Base-by-base conservation (phyloP, 2,113 vertebrate genomes). In the Callospermophilus lateralis region DNA sequence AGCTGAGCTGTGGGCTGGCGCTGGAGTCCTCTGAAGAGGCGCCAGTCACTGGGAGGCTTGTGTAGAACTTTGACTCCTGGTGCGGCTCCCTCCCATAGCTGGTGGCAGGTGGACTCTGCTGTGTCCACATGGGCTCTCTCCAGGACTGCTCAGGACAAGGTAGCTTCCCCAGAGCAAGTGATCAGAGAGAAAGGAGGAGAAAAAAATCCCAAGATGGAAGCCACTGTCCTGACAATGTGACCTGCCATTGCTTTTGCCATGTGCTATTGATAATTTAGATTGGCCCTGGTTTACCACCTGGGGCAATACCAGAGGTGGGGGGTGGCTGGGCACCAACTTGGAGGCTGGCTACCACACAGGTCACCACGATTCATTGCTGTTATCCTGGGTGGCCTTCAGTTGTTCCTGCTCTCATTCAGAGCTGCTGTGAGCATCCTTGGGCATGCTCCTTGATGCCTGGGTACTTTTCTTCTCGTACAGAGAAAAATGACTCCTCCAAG, bases 401-500 rank as follows among this genome's bases (percentile, higher is more conserved):
- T n/a, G 58, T 42, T 28, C 45, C 22, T 6, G 17, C 2, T n/a
- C 63, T 72, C 30, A 6, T 6, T 39, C 34, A 34, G 63, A 0
- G 0, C 22, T 58, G 26, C 12, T 42, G 45, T 28, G 84, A 48
- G 70, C 28, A 11, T 3, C 13, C n/a, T 24, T 1, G 17, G 16
- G 16, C 30, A 12, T 30, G 16, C 26, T 61, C 48, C 68, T 19
- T 26, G 61, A 72, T 2, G n/a, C 26, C 39, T 6, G 0, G 1
- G 34, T 9, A 13, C 26, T 13, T 34, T 74, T 70, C 32, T 68
- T 81, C 63, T 19, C 2, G 37, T 13, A n/a, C 34, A 70, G 39
- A 95, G 68, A 91, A 80, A 58, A 70, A 90, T 28, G 65, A 76
- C 63, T 92, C 93, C 34, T 78, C 51, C 55, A 96, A 80, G 76